phyloP scores from a whole-genome alignment of 2,888 invertebrate genomes.

The Epiperipatus broadwayi region DNA sequence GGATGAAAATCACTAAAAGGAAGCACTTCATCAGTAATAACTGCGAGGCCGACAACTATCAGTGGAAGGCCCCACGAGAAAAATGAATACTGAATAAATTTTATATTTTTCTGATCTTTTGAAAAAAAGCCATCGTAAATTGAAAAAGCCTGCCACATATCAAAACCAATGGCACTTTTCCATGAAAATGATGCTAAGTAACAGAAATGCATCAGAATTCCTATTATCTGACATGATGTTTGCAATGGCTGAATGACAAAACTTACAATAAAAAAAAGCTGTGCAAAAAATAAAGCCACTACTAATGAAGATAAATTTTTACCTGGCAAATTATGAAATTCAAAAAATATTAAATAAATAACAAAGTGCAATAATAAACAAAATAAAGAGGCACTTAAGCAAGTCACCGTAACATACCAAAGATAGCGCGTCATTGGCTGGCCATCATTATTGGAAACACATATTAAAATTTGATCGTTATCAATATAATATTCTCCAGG shows the following conservation, averaged over 20 bases:
- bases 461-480: too few species aligned
- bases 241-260: conserved; percentile 7
- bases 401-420: too few species aligned
- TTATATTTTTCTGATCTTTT: conserved; percentile 4
- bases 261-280: conserved; percentile 15
- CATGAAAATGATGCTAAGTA: conserved; percentile 9
- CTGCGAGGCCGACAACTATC: conserved; percentile 4
- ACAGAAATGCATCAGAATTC: conserved; percentile 8
- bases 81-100: neutral
- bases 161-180: conserved; percentile 7
- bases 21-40: conserved; percentile 1
- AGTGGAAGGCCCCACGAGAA: conserved; percentile 6
- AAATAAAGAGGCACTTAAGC: conserved; percentile 15
- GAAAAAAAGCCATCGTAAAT: conserved; percentile 6
- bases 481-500: too few species aligned
- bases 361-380: conserved; percentile 16
- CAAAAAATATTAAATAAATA: conserved; percentile 14
- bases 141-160: conserved; percentile 6
- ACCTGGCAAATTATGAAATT: conserved; percentile 17
- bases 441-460: too few species aligned
- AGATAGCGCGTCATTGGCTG: too few species aligned
- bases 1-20: conserved; percentile 5
- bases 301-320: conserved; percentile 17
- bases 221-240: conserved; percentile 4
- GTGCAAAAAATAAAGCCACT: conserved; percentile 15